These are phyloP conservation scores for Telmatherina bonti DNA, from an alignment of 2,797 vertebrate genomes.

Conservation along the genomic window DNA sequence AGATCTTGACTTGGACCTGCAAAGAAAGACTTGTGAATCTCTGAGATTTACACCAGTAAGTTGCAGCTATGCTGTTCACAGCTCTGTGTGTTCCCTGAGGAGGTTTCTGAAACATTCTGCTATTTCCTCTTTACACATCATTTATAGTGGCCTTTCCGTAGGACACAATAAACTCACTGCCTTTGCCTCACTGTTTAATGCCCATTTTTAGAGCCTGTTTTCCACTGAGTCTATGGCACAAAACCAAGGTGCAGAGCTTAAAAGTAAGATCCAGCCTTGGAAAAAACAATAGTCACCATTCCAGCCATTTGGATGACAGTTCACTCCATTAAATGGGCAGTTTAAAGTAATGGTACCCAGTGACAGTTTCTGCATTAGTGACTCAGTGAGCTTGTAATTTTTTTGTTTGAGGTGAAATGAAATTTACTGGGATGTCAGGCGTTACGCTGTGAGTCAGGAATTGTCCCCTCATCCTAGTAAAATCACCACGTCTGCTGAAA, in stretches of 20 bases:
- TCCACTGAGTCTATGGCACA: neutral
- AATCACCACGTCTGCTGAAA: slow-evolving; percentile 10
- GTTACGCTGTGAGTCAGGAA: slow-evolving; percentile 16
- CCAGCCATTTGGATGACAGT: neutral
- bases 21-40: neutral
- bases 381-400: slow-evolving; percentile 14
- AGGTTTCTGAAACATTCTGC: slow-evolving; percentile 12
- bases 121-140: slow-evolving; percentile 24
- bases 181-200: slow-evolving; percentile 28
- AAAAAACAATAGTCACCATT: neutral
- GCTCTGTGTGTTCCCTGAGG: neutral
- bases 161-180: slow-evolving; percentile 28
- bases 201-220: slow-evolving; percentile 5
- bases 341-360: slow-evolving; percentile 11
- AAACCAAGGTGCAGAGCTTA: slow-evolving; percentile 4
- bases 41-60: neutral
- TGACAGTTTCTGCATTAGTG: neutral
- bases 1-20: neutral
- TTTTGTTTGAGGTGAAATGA: slow-evolving; percentile 6
- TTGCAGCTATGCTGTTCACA: neutral
- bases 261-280: neutral
- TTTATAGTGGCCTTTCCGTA: slow-evolving; percentile 25
- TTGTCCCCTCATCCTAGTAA: slow-evolving; percentile 17
- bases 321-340: neutral
- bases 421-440: slow-evolving; percentile 27